These are phyloP conservation scores for Sebastes oblongus DNA, from an alignment of 2,797 vertebrate species.

Conservation along the genomic window DNA sequence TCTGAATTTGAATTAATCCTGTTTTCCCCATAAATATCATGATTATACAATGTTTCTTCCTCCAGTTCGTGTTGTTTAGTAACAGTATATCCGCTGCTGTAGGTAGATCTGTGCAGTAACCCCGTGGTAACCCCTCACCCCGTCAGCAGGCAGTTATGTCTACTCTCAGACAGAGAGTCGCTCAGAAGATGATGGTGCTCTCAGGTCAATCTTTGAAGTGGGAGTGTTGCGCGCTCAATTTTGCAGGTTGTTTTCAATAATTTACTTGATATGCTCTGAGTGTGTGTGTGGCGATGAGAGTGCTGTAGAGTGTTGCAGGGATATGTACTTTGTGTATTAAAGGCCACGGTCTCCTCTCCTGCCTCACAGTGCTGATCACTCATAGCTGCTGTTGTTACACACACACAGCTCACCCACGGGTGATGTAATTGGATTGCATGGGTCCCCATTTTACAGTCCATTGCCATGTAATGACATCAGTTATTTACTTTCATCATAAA, in stretches of 20 bases:
- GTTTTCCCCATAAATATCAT: neutral
- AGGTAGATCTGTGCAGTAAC: slow-evolving; percentile 20
- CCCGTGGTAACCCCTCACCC: slow-evolving; percentile 26
- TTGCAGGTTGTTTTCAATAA: slow-evolving; percentile 78
- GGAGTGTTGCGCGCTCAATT: slow-evolving; percentile 63
- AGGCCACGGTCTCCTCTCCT: slow-evolving; percentile 48
- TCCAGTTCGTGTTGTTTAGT: neutral
- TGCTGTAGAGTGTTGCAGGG: slow-evolving; percentile 25
- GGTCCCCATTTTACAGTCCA: slow-evolving; percentile 75
- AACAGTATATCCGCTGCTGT: neutral
- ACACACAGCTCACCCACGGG: slow-evolving; percentile 58
- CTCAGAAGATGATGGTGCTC: slow-evolving; percentile 49
- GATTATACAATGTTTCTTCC: neutral
- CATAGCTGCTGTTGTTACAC: slow-evolving; percentile 53
- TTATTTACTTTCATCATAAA: slow-evolving; percentile 80
- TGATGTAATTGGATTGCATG: slow-evolving; percentile 78
- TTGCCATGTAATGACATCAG: slow-evolving; percentile 78
- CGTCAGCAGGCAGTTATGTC: slow-evolving; percentile 29
- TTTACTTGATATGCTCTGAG: slow-evolving; percentile 55
- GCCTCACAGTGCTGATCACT: slow-evolving; percentile 57
- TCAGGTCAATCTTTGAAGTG: slow-evolving; percentile 73
- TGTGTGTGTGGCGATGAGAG: slow-evolving; percentile 24
- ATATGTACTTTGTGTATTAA: slow-evolving; percentile 45
- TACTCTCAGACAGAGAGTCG: slow-evolving; percentile 27
- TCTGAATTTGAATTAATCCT: neutral